Evolutionary conservation across 2,888 invertebrate genomes (phyloP), one percentile per base, ranked within the genome.

Genomic region (Galeopsomyia nigrocyanea): DNA sequence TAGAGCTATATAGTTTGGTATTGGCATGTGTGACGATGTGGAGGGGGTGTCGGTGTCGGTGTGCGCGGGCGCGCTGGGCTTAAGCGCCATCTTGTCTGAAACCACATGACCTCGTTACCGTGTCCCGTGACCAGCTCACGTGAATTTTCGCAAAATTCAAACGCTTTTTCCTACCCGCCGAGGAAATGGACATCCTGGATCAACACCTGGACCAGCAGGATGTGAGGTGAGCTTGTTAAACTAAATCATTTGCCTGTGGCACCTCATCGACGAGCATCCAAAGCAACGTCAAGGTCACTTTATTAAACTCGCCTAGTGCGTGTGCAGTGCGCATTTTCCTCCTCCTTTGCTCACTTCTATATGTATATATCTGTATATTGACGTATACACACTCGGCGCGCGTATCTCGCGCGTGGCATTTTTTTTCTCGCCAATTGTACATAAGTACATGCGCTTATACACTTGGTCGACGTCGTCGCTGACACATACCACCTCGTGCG

Each of bases 81-180:
- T 53, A 46, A 16, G 19, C 63, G 72, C 75, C 75, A 75, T 75
- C 58, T 75, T 73, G 73, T 62, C 71, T 46, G 62, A 26, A 53
- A 71, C 86, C 86, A 86, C 86, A 86, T 86, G 86, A 86, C 86
- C 86, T 86, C 86, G 83, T 85, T 84, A 85, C 81, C 81, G 86
- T 85, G 86, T 86, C 86, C 85, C 86, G 86, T 86, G 86, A 86
- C 86, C 86, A 85, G 83, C 85, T 86, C 86, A 86, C 86, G 86
- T 86, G 86, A 86, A 86, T 85, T 85, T 85, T 81, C 83, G 82
- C 78, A 65, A 74, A 72, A 76, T 75, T 75, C 75, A 75, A 75
- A 75, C 73, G 75, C 56, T 62, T 62, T 58, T 50, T 55, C 51
- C 26, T 26, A 13, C 49, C 49, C 39, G 19, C 19, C 22, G 49